Percentiles rank a stretch among this genome's conserved stretches.
These are phyloP conservation scores for Ellobius talpinus DNA, from an alignment of 2,113 vertebrate species.

Conservation along the genomic window DNA sequence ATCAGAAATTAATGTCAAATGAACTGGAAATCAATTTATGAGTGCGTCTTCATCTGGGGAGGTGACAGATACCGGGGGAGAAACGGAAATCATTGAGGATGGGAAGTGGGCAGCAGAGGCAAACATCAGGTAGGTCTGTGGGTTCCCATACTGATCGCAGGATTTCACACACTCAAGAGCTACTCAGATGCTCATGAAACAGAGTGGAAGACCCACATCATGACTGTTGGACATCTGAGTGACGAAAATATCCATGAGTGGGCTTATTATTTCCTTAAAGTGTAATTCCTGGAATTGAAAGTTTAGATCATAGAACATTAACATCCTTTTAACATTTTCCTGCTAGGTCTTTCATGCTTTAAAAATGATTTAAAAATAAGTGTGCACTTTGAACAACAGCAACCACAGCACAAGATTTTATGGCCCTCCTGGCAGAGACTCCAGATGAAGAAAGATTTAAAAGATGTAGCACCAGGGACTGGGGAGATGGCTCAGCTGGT, in stretches of 20 bases:
- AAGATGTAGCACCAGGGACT: background rate
- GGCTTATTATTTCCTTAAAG: background rate
- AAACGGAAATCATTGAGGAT: background rate
- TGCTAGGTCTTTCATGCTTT: background rate
- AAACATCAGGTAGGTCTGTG: background rate
- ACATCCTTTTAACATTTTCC: background rate
- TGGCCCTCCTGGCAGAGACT: background rate
- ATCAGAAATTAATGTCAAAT: constrained; percentile 39
- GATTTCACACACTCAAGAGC: background rate
- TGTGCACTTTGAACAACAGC: background rate
- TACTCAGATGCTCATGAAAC: background rate
- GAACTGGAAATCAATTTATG: constrained; percentile 49
- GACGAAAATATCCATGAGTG: background rate
- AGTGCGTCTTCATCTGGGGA: background rate
- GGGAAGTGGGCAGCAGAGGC: background rate
- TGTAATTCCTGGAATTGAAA: background rate
- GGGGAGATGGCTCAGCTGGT: background rate
- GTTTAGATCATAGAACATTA: background rate
- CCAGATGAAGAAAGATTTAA: background rate
- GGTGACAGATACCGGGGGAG: background rate
- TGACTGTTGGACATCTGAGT: background rate
- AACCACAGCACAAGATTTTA: background rate
- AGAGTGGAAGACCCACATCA: background rate
- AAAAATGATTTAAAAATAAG: background rate
- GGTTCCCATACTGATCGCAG: background rate